Percentiles rank a stretch among this genome's conserved stretches.
phyloP scores from a whole-genome alignment of 2,797 vertebrate genomes.

The Propithecus deckenii region DNA sequence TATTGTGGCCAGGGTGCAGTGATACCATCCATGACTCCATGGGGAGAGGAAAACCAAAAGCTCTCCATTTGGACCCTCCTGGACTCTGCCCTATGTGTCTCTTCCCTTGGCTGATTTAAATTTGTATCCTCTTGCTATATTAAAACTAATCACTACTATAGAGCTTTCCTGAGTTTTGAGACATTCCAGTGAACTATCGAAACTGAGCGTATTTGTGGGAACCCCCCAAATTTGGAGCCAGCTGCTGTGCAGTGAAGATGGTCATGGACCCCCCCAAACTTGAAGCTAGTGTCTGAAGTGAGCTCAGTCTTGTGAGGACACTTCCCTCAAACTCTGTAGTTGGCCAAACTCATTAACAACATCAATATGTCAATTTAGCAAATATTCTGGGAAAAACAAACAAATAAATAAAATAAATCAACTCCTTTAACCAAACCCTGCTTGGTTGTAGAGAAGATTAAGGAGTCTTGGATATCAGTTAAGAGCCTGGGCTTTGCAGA shows the following conservation, averaged over 20 bases:
- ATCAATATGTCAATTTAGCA: slow-evolving; percentile 28
- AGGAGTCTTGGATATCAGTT: not conserved
- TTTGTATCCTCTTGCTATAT: not conserved
- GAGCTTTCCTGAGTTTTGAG: not conserved
- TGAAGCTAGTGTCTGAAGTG: not conserved
- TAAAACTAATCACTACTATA: not conserved
- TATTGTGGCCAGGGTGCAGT: not conserved
- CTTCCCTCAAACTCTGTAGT: not conserved
- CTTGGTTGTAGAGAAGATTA: not conserved
- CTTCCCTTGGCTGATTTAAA: not conserved
- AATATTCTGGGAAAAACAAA: slow-evolving; percentile 19
- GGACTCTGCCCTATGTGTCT: not conserved
- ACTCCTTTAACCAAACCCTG: slow-evolving; percentile 22
- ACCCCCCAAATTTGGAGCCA: not conserved
- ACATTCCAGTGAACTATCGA: slow-evolving; percentile 17
- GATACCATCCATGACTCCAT: not conserved
- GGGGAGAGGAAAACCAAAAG: not conserved
- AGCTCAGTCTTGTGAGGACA: not conserved
- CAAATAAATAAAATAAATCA: slow-evolving; percentile 22
- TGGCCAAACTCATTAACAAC: not conserved
- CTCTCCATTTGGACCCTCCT: not conserved
- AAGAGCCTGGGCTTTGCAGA: not conserved
- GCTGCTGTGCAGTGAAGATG: not conserved
- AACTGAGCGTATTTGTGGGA: not conserved
- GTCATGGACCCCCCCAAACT: not conserved